Base-by-base conservation (phyloP, 2,888 invertebrate species). In the Harpalus rubripes region DNA sequence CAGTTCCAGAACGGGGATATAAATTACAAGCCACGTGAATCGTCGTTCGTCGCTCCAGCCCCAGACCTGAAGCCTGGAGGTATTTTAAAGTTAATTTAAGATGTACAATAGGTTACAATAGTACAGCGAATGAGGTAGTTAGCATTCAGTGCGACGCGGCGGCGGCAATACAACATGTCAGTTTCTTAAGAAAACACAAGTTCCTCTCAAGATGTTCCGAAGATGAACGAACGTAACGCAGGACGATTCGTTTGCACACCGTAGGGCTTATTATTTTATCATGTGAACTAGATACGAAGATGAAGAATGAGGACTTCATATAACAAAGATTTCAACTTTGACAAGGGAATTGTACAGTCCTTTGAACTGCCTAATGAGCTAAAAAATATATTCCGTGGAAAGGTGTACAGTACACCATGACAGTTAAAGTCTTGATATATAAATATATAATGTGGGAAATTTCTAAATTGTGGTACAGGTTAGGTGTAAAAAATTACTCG, bases 81-180 rank as follows among this genome's bases (percentile, higher is more conserved):
- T 80, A 85, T 85, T 85, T 85, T 85, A 85, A 85, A 85, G 85
- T 85, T 85, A 85, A 85, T 85, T 85, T 85, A 85, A 87, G 87
- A 87, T 86, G 88, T 89, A 90, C 90, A 90, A 90, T 90, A 89
- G 90, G 89, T 88, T 89, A 89, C 89, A 90, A 89, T 89, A 87
- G 89, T 87, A 87, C 88, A 56, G 80, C 88, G 88, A 89, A 90
- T 89, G 90, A 89, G 89, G 89, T 90, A 89, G 90, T 90, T 90
- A 89, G 88, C 88, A 89, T 88, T 88, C 89, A 88, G 87, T 86
- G 88, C 87, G 86, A 80, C 86, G 85, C 86, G 86, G 89, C 89
- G 89, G 85, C 86, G 86, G 89, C 89, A 90, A 90, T 89, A 88
- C 88, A 88, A 88, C 88, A 87, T 89, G 89, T 89, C 89, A 89